Conservation (phyloP, 2,113 vertebrate species). For the Todiramphus saurophagus region DNA sequence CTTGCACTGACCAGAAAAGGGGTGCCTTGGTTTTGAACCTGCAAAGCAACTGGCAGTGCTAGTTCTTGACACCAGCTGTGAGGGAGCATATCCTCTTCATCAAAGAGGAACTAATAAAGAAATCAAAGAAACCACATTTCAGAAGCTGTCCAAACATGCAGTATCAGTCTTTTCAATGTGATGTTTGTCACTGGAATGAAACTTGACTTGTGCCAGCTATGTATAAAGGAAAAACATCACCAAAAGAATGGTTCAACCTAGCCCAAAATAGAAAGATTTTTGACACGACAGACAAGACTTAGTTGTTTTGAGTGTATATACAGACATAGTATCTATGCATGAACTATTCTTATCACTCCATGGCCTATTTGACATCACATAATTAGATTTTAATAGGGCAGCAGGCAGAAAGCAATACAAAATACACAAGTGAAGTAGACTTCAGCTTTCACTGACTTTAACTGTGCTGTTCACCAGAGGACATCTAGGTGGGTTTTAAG, state of each 20-base stretch:
- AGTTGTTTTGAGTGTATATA: conserved; percentile 9
- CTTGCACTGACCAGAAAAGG: neutral
- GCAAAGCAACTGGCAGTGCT: neutral
- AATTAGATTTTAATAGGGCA: conserved; percentile 3
- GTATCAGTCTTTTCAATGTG: neutral
- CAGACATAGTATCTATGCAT: neutral
- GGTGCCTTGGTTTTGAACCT: neutral
- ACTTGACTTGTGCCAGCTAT: neutral
- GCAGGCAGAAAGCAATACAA: neutral
- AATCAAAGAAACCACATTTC: neutral
- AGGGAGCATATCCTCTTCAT: neutral
- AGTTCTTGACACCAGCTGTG: neutral
- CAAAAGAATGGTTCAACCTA: neutral
- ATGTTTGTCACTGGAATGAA: neutral
- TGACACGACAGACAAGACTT: neutral
- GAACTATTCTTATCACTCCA: neutral
- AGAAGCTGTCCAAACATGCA: neutral
- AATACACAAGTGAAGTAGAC: neutral
- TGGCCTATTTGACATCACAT: neutral
- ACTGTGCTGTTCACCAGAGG: neutral
- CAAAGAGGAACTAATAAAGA: neutral
- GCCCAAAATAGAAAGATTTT: conserved; percentile 23
- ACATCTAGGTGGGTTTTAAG: neutral
- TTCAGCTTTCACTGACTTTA: neutral
- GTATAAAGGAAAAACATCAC: neutral